These are phyloP conservation scores for Phoxinus dragarum DNA, from an alignment of 2,797 vertebrate genomes.

Conservation along the genomic window DNA sequence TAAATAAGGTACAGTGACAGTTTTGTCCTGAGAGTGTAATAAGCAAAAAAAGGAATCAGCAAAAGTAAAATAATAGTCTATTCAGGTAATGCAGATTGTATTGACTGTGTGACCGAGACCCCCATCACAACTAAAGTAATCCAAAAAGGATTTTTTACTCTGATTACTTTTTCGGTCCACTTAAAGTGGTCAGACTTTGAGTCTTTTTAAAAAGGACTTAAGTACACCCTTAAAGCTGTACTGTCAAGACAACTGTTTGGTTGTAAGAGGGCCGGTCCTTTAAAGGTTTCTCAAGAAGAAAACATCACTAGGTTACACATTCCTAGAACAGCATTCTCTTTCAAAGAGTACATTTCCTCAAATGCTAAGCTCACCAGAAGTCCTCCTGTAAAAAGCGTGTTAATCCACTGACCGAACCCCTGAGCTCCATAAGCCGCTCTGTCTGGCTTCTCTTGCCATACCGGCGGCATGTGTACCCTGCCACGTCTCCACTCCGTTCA, in stretches of 20 bases:
- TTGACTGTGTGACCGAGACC: neutral
- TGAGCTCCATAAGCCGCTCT: constrained; percentile 38
- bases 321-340: constrained; percentile 6
- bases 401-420: constrained; percentile 53
- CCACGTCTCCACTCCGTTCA: constrained; percentile 58
- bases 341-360: constrained; percentile 31
- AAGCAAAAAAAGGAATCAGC: neutral
- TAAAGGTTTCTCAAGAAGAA: neutral
- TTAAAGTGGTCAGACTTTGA: constrained; percentile 13
- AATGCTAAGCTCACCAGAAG: constrained; percentile 35
- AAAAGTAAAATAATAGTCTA: neutral
- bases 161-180: neutral
- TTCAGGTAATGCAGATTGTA: neutral
- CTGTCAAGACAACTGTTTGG: neutral
- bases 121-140: neutral
- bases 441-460: constrained; percentile 38
- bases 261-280: neutral
- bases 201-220: neutral
- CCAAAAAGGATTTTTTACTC: neutral
- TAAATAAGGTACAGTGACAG: neutral
- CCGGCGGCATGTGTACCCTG: constrained; percentile 34
- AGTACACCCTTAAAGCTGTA: neutral
- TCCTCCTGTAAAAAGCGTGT: constrained; percentile 33
- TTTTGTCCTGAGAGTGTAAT: neutral
- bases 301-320: constrained; percentile 9